Percentiles rank a stretch among this genome's conserved stretches.
These are phyloP conservation scores for Eupithecia insigniata DNA, from an alignment of 2,888 invertebrate species.

Conservation along the genomic window DNA sequence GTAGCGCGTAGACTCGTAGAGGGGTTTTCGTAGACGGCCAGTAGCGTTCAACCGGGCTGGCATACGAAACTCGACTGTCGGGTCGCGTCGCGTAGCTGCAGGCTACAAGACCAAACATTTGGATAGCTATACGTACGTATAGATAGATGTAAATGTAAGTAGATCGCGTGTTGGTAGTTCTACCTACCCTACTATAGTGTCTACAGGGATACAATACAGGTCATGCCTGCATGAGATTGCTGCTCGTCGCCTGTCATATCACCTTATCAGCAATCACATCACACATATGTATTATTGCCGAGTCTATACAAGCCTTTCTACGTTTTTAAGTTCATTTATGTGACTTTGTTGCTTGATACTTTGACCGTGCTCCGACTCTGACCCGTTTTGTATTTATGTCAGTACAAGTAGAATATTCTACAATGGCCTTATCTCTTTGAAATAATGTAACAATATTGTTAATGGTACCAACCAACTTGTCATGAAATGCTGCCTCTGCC, in stretches of 20 bases:
- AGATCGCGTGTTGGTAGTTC: slow-evolving; percentile 39
- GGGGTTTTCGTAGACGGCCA: slow-evolving; percentile 47
- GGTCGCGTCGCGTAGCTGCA: slow-evolving; percentile 48
- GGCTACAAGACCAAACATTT: slow-evolving; percentile 29
- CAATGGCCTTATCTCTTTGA: background rate
- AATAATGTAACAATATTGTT: background rate
- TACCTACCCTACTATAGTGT: slow-evolving; percentile 14
- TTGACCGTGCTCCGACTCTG: background rate
- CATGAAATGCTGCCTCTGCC: background rate
- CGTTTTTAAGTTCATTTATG: background rate
- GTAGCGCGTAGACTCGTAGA: slow-evolving; percentile 57
- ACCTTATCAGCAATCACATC: slow-evolving; percentile 57
- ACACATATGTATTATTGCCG: background rate
- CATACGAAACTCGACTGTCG: slow-evolving; percentile 64
- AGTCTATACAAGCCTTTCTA: background rate
- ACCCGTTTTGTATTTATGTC: background rate
- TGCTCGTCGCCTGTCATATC: background rate
- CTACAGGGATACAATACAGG: slow-evolving; percentile 33
- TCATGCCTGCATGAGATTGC: slow-evolving; percentile 52
- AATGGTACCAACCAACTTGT: background rate
- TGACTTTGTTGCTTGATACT: background rate
- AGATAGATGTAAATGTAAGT: slow-evolving; percentile 20
- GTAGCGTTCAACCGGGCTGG: slow-evolving; percentile 52
- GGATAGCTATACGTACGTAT: slow-evolving; percentile 17
- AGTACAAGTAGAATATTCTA: background rate